Conservation (phyloP, 2,113 vertebrate species). For the Bos indicus region DNA sequence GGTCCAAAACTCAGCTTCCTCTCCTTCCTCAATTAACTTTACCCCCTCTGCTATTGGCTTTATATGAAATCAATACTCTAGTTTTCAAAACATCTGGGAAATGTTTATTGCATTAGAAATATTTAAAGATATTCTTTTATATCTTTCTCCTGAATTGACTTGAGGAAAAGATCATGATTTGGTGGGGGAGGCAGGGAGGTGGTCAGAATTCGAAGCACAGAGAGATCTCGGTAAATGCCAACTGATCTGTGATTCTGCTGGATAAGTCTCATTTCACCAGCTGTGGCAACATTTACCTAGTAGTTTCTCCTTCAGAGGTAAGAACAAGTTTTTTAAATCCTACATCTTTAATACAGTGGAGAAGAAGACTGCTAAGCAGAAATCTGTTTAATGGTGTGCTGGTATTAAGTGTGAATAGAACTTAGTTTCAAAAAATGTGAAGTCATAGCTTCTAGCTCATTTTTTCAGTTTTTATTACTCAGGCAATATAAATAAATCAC, state of each 20-base stretch:
- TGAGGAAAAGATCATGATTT: neutral
- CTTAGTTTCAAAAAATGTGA: neutral
- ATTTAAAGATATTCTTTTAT: neutral
- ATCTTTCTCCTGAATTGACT: neutral
- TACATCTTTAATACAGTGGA: neutral
- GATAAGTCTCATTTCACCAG: neutral
- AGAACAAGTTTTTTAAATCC: neutral
- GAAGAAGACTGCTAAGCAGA: neutral
- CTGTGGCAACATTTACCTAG: neutral
- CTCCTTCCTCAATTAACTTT: neutral
- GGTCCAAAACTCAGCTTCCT: neutral
- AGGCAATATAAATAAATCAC: neutral
- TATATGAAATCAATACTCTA: neutral
- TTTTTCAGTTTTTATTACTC: neutral
- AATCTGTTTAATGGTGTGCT: neutral
- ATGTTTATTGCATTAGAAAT: slow-evolving; percentile 10
- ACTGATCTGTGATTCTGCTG: neutral
- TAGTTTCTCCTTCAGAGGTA: neutral
- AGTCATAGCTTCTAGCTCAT: neutral
- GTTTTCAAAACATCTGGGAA: slow-evolving; percentile 7
- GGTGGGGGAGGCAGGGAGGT: neutral
- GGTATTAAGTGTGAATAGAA: neutral
- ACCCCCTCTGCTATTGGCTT: neutral
- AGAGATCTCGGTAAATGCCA: neutral
- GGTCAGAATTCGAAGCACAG: neutral